A percentile compares a stretch with the other conserved stretches of the same genome.
These are phyloP conservation scores for Anthoscopus minutus DNA, from an alignment of 2,113 vertebrate species.

Conservation along the genomic window DNA sequence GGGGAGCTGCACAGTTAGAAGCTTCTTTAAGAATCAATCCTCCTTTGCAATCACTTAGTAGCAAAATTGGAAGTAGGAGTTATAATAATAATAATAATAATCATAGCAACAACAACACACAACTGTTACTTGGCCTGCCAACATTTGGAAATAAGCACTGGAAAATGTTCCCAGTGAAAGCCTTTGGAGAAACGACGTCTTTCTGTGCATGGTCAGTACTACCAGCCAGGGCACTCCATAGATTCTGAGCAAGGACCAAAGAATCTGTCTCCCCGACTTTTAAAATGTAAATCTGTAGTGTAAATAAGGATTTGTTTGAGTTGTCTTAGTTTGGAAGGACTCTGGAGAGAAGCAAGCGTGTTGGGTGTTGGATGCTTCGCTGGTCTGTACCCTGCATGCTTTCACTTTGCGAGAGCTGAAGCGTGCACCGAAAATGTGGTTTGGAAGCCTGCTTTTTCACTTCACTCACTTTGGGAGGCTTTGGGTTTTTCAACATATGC, in stretches of 20 bases:
- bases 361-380: background rate
- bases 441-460: background rate
- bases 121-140: background rate
- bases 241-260: background rate
- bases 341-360: background rate
- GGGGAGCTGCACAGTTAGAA: background rate
- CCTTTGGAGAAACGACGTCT: rapidly evolving
- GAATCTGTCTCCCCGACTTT: background rate
- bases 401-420: background rate
- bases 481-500: background rate
- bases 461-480: background rate
- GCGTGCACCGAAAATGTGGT: rapidly evolving
- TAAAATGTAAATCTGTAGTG: constrained; percentile 29
- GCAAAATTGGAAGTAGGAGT: background rate
- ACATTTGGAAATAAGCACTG: background rate
- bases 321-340: background rate
- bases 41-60: background rate
- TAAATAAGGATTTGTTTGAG: constrained; percentile 44
- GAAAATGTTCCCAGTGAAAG: background rate
- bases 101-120: background rate
- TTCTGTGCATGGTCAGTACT: rapidly evolving
- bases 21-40: background rate
- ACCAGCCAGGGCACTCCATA: background rate
- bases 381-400: background rate
- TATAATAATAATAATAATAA: background rate